Evolutionary conservation across 2,888 invertebrate genomes (phyloP).

Genomic region (Anodontia alba): DNA sequence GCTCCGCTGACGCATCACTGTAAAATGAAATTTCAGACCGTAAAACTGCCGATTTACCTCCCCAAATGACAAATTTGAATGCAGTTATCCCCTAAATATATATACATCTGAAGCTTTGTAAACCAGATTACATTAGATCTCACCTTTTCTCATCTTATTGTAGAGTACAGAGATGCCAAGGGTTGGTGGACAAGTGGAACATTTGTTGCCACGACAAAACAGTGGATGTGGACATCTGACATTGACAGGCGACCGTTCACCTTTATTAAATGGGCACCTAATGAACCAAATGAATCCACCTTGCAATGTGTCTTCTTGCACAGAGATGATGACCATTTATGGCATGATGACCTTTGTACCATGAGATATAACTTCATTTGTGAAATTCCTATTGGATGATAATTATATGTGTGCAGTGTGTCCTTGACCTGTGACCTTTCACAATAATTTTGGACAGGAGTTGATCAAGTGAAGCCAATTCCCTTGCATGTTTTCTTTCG

Average conservation of each 20-base stretch:
- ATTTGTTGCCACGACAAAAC: conserved; percentile 71
- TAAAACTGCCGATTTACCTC: no score
- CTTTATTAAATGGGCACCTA: conserved; percentile 77
- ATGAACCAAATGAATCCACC: conserved; percentile 73
- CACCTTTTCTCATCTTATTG: conserved; percentile 14
- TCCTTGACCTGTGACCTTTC: background rate
- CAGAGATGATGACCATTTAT: conserved; percentile 64
- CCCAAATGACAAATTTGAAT: no score
- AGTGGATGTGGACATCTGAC: conserved; percentile 80
- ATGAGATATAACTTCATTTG: conserved; percentile 77
- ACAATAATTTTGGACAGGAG: no score
- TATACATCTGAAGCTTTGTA: no score
- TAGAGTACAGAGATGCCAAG: conserved; percentile 62
- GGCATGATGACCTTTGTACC: conserved; percentile 77
- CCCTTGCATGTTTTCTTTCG: no score
- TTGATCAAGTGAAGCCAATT: no score
- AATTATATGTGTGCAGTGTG: background rate
- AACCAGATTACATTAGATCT: no score
- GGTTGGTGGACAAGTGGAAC: conserved; percentile 81
- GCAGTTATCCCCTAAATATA: no score
- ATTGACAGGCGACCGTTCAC: conserved; percentile 70
- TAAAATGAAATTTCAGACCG: no score
- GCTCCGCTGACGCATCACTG: no score
- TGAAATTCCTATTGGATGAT: conserved; percentile 49
- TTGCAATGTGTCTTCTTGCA: conserved; percentile 76